A percentile compares a stretch with the other conserved stretches of the same genome.
Conservation (phyloP, 2,113 vertebrate genomes). For the Noctilio leporinus region DNA sequence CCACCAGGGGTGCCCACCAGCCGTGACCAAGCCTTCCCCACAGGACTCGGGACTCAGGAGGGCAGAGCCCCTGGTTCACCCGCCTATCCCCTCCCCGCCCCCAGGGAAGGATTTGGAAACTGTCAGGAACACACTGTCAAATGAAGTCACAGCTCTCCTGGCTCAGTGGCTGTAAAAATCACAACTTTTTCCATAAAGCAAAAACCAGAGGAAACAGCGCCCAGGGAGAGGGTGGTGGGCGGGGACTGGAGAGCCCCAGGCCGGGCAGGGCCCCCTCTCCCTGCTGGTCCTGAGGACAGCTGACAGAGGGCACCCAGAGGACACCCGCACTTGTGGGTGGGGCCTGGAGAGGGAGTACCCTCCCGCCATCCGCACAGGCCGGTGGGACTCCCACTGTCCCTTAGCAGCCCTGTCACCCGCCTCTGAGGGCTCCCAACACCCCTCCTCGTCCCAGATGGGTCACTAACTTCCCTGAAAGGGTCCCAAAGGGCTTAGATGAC, state of each 20-base stretch:
- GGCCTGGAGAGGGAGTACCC: neutral
- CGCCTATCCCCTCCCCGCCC: accelerated
- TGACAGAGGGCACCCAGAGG: too few species aligned
- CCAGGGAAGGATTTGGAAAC: neutral
- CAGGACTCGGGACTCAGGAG: neutral
- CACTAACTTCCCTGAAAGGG: neutral
- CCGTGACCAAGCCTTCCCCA: neutral
- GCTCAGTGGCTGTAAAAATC: neutral
- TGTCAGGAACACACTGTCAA: accelerated
- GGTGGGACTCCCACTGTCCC: neutral
- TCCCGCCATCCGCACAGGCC: accelerated
- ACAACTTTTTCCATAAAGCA: neutral
- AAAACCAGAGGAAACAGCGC: neutral
- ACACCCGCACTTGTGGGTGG: too few species aligned
- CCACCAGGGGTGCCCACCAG: neutral
- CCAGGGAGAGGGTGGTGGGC: accelerated
- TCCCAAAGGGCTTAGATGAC: accelerated
- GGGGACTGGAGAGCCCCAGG: neutral
- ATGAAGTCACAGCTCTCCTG: accelerated
- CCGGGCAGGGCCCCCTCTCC: neutral
- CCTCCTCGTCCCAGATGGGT: neutral
- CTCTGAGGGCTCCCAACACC: neutral
- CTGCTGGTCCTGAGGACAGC: too few species aligned
- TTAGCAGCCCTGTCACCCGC: neutral
- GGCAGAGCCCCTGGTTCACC: neutral